Evolutionary conservation across 2,113 vertebrate species (phyloP).

Genomic region (Chitala chitala): DNA sequence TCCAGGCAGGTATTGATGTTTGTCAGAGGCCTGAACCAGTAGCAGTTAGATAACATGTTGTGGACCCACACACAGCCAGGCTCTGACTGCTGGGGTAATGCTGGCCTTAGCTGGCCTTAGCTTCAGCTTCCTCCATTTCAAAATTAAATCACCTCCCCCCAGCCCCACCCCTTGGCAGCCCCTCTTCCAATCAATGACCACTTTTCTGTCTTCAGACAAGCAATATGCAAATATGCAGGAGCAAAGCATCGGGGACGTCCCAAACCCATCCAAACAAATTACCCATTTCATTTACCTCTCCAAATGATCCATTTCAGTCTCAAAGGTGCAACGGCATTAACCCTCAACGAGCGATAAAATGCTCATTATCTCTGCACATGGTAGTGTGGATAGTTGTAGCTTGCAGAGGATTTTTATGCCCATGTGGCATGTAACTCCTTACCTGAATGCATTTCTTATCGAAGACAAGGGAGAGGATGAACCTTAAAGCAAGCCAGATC

Average conservation of each 20-base stretch:
- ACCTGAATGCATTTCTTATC: conserved; percentile 31
- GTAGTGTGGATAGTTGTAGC: conserved; percentile 50
- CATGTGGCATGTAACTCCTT: conserved; percentile 41
- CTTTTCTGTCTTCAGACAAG: conserved; percentile 26
- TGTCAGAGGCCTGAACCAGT: conserved; percentile 41
- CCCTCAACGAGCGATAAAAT: conserved; percentile 61
- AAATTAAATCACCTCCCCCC: background rate
- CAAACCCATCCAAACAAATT: conserved; percentile 54
- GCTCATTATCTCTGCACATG: conserved; percentile 53
- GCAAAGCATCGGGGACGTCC: conserved; percentile 16
- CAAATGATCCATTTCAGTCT: conserved; percentile 50
- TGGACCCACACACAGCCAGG: background rate
- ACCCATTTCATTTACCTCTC: conserved; percentile 59
- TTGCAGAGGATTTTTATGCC: conserved; percentile 31
- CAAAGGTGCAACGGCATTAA: conserved; percentile 54
- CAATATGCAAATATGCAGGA: conserved; percentile 23
- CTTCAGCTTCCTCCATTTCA: background rate
- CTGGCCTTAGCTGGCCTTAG: background rate
- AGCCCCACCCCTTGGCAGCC: background rate
- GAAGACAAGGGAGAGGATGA: background rate
- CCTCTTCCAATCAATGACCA: conserved; percentile 33
- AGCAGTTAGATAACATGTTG: conserved; percentile 38
- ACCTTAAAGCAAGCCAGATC: too few relatives aligned
- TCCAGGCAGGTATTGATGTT: conserved; percentile 57
- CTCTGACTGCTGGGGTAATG: background rate